Base-by-base conservation (phyloP, 2,888 invertebrate species). In the Suillia variegata region DNA sequence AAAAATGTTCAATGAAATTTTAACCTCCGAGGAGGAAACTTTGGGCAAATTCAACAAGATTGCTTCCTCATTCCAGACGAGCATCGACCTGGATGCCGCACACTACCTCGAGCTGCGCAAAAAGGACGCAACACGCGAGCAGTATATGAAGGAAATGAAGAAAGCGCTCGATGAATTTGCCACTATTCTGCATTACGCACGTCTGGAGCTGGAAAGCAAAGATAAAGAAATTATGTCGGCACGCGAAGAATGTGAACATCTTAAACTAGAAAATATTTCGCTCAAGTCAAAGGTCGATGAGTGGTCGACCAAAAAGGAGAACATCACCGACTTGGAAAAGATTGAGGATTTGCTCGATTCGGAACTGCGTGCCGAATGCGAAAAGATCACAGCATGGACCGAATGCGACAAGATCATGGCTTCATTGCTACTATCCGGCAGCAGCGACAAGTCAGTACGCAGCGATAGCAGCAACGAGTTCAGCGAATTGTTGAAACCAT, bases 41-140 rank as follows among this genome's bases (percentile, higher is more conserved):
- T 64, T 81, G 69, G 79, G 79, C 63, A 81, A 80, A 73, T 80
- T 82, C 69, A 80, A 80, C 74, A 80, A 82, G 73, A 81, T 82
- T 77, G 80, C 80, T 66, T 79, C 79, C 75, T 77, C 80, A 68
- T 82, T 82, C 75, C 82, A 82, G 76, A 79, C 79, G 70, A 79
- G 79, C 58, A 77, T 82, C 63, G 80, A 82, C 58, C 74, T 74
- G 13, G 80, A 82, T 67, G 77, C 78, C 52, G 75, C 76, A 58
- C 81, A 79, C 67, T 82, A 82, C 65, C 72, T 79, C 21, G 82
- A 82, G 42, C 71, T 82, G 31, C 78, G 78, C 59, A 74, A 70
- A 62, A 82, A 81, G 66, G 82, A 82, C 62, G 82, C 82, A 54
- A 70, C 76, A 6, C 79, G 82, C 18, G 82, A 82, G 54, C 69